A percentile compares a stretch with the other conserved stretches of the same genome.
phyloP scores from a whole-genome alignment of 2,888 invertebrate genomes.

The Cheilosia vernalis region DNA sequence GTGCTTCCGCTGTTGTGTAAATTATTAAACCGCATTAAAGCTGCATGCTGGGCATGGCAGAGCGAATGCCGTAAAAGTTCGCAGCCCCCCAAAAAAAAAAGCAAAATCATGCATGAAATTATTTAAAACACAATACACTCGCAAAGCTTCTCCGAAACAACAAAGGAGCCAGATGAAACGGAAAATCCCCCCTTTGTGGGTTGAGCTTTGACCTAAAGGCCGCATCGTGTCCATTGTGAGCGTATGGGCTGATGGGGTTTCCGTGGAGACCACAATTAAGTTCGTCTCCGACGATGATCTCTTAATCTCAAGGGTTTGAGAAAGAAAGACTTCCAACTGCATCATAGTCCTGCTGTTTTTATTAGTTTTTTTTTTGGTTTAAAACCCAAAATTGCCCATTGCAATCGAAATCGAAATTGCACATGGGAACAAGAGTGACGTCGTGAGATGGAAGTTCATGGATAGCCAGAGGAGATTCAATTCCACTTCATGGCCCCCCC shows the following conservation, averaged over 20 bases:
- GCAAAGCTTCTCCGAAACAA: neutral
- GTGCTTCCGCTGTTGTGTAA: constrained; percentile 31
- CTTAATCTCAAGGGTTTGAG: constrained; percentile 1
- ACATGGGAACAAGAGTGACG: no score
- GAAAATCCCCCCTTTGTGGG: neutral
- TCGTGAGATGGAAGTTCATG: neutral
- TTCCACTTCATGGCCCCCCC: neutral
- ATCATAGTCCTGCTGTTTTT: neutral
- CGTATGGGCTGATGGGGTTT: no score
- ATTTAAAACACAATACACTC: neutral
- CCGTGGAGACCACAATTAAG: neutral
- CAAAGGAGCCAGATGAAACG: neutral
- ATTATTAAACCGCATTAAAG: constrained; percentile 60
- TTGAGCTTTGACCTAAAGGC: constrained; percentile 2
- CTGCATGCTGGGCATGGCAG: constrained; percentile 4
- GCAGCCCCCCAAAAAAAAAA: no score
- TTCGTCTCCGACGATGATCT: constrained; percentile 3
- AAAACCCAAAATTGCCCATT: neutral
- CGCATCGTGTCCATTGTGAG: constrained; percentile 1
- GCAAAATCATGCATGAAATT: neutral
- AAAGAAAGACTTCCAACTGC: neutral
- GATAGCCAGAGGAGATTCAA: neutral
- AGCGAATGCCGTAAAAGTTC: neutral
- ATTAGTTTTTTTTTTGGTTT: neutral
- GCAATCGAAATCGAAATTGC: neutral